Base-by-base conservation (phyloP, 2,113 vertebrate species). In the Melanocharis versteri region DNA sequence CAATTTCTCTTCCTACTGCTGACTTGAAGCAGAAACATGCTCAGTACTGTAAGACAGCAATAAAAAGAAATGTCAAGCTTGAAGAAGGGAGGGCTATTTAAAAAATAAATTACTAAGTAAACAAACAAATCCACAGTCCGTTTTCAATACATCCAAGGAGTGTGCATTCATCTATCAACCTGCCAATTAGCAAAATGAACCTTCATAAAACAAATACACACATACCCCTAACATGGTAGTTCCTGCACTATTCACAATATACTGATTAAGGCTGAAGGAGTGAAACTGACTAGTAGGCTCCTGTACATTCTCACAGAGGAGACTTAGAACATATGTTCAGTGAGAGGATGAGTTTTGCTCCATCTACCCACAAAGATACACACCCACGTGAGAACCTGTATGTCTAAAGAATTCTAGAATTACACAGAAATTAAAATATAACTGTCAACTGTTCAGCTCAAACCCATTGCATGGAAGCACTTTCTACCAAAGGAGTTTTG, bases 1-100 rank as follows among this genome's bases (percentile, higher is more conserved):
- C 24, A 44, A 57, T 62, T 81, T 87, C 44, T 90, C 44, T 57
- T 82, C 44, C 56, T 45, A 27, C 50, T 72, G 18, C 54, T 86
- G 56, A 65, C 51, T 58, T 47, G 30, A 72, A 90, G 54, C 16
- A 57, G 18, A 58, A 87, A 66, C 23, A 33, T 7, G 10, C 11
- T 83, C 66, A 54, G 19, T 73, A 48, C 30, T 62, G 20, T 37
- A 65, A 57, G 42, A 35, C 0, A 68, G 20, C 28, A 70, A 51
- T 7, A 80, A 68, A 45, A 87, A 84, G 14, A 71, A 76, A n/a
- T 8, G 2, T 30, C n/a, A 65, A 47, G n/a, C 16, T 37, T 58
- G 24, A 4, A 2, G 18, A 22, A 33, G 0, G 4, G 28, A 19
- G 9, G 6, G 4, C 9, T 47, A 69, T 14, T 45, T 22, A 45